Base-by-base conservation (phyloP, 2,797 vertebrate species). In the Acipenser transmontanus region DNA sequence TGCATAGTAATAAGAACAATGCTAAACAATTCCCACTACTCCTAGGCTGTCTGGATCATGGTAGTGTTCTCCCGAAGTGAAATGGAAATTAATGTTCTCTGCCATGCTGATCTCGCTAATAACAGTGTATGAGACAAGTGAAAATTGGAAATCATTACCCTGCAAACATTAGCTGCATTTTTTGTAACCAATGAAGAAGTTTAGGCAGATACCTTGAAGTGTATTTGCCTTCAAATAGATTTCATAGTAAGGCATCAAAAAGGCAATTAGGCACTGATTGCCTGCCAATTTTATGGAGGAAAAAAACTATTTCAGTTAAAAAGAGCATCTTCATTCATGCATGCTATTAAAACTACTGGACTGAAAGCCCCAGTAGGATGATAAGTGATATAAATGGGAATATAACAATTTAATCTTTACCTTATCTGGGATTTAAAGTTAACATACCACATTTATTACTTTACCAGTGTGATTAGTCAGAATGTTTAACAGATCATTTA, bases 61-160 rank as follows among this genome's bases (percentile, higher is more conserved):
- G 79, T 92, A 93, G 94, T 93, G 91, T 89, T 87, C 82, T 83
- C 82, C 88, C 83, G 88, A 90, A 93, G 91, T 90, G 91, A 93
- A 94, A 87, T 93, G 89, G 91, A 92, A 95, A 94, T 93, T 91
- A 90, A 94, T 94, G 93, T 92, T 88, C 87, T 87, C 86, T 83
- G 84, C 86, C 83, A 81, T 89, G 84, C 91, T 89, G 85, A 92
- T 93, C 84, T 85, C 86, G 82, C 88, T 93, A 95, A 94, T 95
- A 93, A 89, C 83, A 80, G 86, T 83, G 84, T 88, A 91, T 88
- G 88, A 83, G 83, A 84, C 81, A 89, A 85, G 79, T 85, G 86
- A 88, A 92, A 91, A 93, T 91, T 91, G 91, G 87, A 94, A 93
- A 93, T 93, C 93, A 93, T 94, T 93, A 93, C 83, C 90, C 87